Base-by-base conservation (phyloP, 2,797 vertebrate species). In the Lepilemur ruficaudatus region DNA sequence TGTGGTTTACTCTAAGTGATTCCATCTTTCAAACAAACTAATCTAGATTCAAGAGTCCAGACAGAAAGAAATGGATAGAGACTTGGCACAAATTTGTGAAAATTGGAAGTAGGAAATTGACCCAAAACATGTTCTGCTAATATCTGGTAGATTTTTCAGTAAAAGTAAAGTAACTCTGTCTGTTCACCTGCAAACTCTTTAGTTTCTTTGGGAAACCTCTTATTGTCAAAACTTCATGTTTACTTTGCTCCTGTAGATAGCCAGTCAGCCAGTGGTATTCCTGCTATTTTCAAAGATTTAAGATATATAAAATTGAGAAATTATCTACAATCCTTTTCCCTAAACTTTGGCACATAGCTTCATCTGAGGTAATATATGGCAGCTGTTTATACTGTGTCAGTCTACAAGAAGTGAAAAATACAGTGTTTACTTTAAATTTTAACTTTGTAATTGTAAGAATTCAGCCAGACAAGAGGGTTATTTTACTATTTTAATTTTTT, bases 401-500 rank as follows among this genome's bases (percentile, higher is more conserved):
- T 89, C 89, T 96, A 72, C 14, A 93, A 96, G 86, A 93, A 95
- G 70, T 95, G 88, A 93, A 91, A 96, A 93, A 70, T 83, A 61
- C 6, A 79, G 67, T 92, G 50, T 95, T 97, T 95, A 97, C 83
- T 89, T 94, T 73, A 83, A 96, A 86, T 93, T 97, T 89, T 92
- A 91, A 78, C 41, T 97, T 95, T 78, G n/a, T 86, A 92, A 85
- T 5, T 67, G 12, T 46, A 90, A 48, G 75, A 96, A 91, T 96
- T 93, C 70, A 95, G 20, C 52, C 46, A 87, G 91, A 88, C 7
- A 75, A 82, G 30, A 81, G 2, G 76, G 57, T 93, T 96, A 86
- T 82, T 17, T 89, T 81, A 35, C 22, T 65, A 81, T 90, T 50
- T 76, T 70, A 20, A 17, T 59, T 41, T 50, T 25, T 55, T 25